Conservation (phyloP, 2,113 vertebrate genomes). For the Antigone vipio region DNA sequence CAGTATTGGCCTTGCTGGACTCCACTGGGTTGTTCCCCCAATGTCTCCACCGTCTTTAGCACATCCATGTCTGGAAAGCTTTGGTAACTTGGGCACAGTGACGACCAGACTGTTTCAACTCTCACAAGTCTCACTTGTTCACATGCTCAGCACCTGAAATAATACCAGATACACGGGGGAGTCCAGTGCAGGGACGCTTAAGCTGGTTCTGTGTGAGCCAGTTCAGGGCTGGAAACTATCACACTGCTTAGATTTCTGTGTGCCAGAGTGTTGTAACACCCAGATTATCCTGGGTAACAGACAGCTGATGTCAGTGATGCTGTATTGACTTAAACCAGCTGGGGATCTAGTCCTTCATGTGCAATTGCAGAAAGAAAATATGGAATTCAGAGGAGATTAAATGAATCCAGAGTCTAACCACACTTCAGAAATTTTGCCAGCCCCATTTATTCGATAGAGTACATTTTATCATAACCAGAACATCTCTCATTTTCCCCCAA, state of each 20-base stretch:
- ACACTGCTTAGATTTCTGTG: background rate
- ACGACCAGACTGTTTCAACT: background rate
- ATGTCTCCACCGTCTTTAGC: background rate
- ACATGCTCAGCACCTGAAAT: background rate
- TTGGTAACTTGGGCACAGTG: background rate
- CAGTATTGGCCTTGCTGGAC: background rate
- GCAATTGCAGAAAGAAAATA: background rate
- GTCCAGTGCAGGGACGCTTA: background rate
- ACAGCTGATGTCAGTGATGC: background rate
- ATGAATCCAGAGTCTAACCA: background rate
- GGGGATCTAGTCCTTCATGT: background rate
- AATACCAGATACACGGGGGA: background rate
- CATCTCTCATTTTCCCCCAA: background rate
- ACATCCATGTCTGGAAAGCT: background rate
- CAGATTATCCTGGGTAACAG: background rate
- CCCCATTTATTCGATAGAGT: background rate
- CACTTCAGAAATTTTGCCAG: background rate
- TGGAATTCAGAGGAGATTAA: background rate
- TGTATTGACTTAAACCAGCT: slow-evolving; percentile 5
- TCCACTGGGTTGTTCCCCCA: background rate
- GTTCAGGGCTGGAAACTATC: background rate
- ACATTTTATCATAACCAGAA: slow-evolving; percentile 51
- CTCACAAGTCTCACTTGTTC: background rate
- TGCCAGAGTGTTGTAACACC: background rate
- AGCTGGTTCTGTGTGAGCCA: background rate